These are phyloP conservation scores for Leucophora obtusa DNA, from an alignment of 2,888 invertebrate genomes.

Conservation along the genomic window DNA sequence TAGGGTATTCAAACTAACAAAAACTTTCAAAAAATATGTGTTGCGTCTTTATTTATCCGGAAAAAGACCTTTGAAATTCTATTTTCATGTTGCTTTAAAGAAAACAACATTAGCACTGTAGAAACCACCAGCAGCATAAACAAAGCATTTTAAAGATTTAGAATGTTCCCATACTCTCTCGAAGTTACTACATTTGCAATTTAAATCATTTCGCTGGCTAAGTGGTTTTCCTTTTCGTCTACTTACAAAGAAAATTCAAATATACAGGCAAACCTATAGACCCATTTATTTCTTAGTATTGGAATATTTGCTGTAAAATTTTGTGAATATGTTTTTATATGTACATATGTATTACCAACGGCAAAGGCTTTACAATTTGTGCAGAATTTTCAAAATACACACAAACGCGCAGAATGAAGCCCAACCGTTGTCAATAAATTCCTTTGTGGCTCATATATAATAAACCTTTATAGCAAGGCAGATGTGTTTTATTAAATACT, in stretches of 20 bases:
- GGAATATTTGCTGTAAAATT: neutral
- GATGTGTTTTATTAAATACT: slow-evolving; percentile 63
- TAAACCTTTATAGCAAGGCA: slow-evolving; percentile 54
- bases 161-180: slow-evolving; percentile 4
- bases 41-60: slow-evolving; percentile 21
- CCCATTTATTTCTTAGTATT: neutral
- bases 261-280: neutral
- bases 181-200: slow-evolving; percentile 24
- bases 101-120: neutral
- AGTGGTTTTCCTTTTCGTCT: slow-evolving; percentile 32
- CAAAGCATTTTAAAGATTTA: neutral
- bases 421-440: slow-evolving; percentile 52
- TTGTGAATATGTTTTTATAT: neutral
- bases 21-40: slow-evolving; percentile 38
- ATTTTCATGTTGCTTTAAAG: neutral
- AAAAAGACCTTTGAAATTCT: slow-evolving; percentile 36
- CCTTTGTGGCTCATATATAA: slow-evolving; percentile 59
- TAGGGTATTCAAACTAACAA: neutral
- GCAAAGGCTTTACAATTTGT: slow-evolving; percentile 2
- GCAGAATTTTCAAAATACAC: slow-evolving; percentile 19
- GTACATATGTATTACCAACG: neutral
- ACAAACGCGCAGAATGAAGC: slow-evolving; percentile 8
- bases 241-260: neutral
- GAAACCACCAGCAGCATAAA: neutral
- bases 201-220: slow-evolving; percentile 45